A percentile compares a stretch with the other conserved stretches of the same genome.
phyloP scores from a whole-genome alignment of 2,113 vertebrate species.

The Callionymus lyra region DNA sequence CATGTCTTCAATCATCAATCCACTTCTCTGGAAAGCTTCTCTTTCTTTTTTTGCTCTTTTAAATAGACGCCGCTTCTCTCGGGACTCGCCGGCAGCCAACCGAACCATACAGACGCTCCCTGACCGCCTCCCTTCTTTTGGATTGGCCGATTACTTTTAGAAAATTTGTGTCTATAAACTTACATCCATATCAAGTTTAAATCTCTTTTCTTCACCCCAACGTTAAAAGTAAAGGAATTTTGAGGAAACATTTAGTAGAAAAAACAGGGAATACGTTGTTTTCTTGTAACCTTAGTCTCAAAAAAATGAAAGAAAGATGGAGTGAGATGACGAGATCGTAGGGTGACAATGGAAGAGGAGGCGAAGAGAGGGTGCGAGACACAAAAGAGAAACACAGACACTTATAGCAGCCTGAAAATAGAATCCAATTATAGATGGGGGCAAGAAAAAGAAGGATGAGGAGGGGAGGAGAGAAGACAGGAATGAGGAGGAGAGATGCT shows the following conservation, averaged over 20 bases:
- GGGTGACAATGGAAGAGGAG: conserved; percentile 67
- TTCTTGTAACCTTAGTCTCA: too few relatives aligned
- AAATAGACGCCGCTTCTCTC: conserved; percentile 49
- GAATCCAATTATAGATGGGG: conserved; percentile 73
- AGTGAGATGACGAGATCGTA: conserved; percentile 37
- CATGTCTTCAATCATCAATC: conserved; percentile 48
- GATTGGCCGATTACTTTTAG: conserved; percentile 22
- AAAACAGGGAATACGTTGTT: too few relatives aligned
- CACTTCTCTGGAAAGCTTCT: conserved; percentile 38
- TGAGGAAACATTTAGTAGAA: too few relatives aligned
- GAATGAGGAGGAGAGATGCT: conserved; percentile 44
- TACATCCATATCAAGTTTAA: too few relatives aligned
- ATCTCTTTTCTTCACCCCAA: too few relatives aligned
- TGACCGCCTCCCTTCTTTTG: conserved; percentile 33
- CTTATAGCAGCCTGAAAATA: conserved; percentile 71
- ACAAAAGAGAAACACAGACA: conserved; percentile 67
- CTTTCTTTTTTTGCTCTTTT: conserved; percentile 53
- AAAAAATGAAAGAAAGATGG: conserved; percentile 39
- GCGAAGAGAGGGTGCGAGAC: conserved; percentile 70
- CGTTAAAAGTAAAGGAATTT: too few relatives aligned
- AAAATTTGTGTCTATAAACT: too few relatives aligned
- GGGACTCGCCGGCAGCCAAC: conserved; percentile 61
- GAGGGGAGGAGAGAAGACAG: conserved; percentile 32
- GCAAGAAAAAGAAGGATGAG: conserved; percentile 56
- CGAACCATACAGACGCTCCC: conserved; percentile 42